Percentiles rank a stretch among this genome's conserved stretches.
Evolutionary conservation across 2,888 invertebrate genomes (phyloP).

Genomic region (Ectemnius cavifrons): DNA sequence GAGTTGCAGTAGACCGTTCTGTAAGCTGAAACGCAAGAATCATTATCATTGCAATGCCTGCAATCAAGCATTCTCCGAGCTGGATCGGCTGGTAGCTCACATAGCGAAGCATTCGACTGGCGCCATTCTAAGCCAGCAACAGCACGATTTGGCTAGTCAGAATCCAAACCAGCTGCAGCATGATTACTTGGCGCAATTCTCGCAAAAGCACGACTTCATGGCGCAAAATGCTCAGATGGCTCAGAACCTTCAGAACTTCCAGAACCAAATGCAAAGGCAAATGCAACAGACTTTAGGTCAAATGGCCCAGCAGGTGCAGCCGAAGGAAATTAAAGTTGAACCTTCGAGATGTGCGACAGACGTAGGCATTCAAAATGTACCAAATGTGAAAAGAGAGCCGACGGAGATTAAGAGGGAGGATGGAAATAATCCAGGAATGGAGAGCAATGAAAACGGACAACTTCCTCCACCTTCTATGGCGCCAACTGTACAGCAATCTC

Average conservation of each 20-base stretch:
- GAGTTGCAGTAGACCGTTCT: conserved; percentile 87
- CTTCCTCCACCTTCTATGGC: conserved; percentile 59
- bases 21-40: conserved; percentile 87
- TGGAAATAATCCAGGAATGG: conserved; percentile 46
- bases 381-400: conserved; percentile 71
- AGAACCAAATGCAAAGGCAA: conserved; percentile 73
- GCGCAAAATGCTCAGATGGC: conserved; percentile 73
- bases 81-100: conserved; percentile 84
- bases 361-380: conserved; percentile 55
- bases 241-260: conserved; percentile 72
- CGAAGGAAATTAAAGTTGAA: conserved; percentile 72
- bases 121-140: conserved; percentile 79
- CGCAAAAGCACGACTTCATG: conserved; percentile 76
- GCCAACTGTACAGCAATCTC: conserved; percentile 66
- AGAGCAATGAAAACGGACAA: conserved; percentile 67
- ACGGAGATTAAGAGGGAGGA: conserved; percentile 57
- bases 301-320: conserved; percentile 63
- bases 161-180: conserved; percentile 63
- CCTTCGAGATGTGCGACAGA: conserved; percentile 59
- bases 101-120: conserved; percentile 85
- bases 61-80: conserved; percentile 88
- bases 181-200: conserved; percentile 69
- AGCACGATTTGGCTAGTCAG: conserved; percentile 62
- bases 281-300: conserved; percentile 72
- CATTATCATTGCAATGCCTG: conserved; percentile 90